phyloP scores from a whole-genome alignment of 2,113 vertebrate genomes.

The Ahaetulla prasina region DNA sequence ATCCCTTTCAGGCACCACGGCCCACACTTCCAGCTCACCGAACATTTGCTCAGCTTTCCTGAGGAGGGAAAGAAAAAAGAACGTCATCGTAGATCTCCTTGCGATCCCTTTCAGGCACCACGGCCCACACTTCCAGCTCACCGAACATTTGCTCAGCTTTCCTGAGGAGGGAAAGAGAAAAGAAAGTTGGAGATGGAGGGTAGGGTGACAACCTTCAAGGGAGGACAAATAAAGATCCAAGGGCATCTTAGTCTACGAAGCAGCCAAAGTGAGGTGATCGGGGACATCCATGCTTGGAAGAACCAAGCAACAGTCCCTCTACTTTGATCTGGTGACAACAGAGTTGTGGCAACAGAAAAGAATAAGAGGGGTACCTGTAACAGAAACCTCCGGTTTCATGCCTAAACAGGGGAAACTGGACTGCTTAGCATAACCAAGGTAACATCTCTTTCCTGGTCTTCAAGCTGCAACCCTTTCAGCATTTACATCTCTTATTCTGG shows the following conservation, averaged over 20 bases:
- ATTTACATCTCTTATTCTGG: not conserved
- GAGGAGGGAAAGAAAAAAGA: slow-evolving; percentile 60
- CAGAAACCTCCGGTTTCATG: not conserved
- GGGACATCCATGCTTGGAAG: too few species aligned
- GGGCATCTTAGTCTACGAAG: not conserved
- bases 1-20: slow-evolving; percentile 68
- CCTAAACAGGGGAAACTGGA: not conserved
- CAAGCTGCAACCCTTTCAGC: not conserved
- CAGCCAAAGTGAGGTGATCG: too few species aligned
- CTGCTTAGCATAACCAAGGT: not conserved
- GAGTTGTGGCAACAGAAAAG: not conserved
- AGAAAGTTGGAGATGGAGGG: not conserved
- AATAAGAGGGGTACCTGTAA: not conserved
- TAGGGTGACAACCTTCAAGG: not conserved
- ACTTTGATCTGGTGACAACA: not conserved
- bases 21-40: slow-evolving; percentile 71
- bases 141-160: slow-evolving; percentile 72
- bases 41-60: slow-evolving; percentile 73
- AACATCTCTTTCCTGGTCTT: not conserved
- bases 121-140: slow-evolving; percentile 70
- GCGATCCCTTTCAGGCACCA: slow-evolving; percentile 70
- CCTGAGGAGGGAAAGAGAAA: slow-evolving; percentile 40
- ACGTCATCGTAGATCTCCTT: slow-evolving; percentile 74
- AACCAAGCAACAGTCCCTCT: not conserved
- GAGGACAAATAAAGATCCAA: not conserved